Evolutionary conservation across 2,888 invertebrate genomes (phyloP).

Genomic region (Drosophila fulvimacula): DNA sequence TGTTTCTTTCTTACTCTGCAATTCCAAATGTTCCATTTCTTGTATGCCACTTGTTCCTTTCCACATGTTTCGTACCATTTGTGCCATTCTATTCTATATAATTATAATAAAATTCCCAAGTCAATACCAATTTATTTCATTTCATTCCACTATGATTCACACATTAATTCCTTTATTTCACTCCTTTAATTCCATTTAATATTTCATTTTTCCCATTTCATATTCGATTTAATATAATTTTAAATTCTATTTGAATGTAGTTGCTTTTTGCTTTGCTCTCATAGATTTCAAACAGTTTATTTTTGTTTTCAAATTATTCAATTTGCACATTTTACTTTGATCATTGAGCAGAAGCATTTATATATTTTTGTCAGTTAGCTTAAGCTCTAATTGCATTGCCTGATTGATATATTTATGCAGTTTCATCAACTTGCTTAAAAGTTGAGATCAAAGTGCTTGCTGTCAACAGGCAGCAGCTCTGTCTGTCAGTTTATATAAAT

Average conservation of each 20-base stretch:
- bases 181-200: background rate
- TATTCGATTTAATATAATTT: background rate
- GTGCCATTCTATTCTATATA: too few relatives aligned
- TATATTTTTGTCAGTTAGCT: background rate
- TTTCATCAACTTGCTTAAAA: background rate
- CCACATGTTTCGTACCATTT: too few relatives aligned
- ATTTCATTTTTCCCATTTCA: background rate
- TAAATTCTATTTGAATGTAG: background rate
- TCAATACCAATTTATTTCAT: background rate
- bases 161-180: background rate
- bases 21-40: too few relatives aligned
- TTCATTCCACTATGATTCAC: background rate
- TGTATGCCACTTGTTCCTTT: too few relatives aligned
- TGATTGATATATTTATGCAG: conserved; percentile 2
- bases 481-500: background rate
- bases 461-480: too few relatives aligned
- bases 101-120: too few relatives aligned
- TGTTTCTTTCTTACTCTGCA: too few relatives aligned
- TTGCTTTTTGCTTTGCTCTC: background rate
- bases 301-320: background rate
- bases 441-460: background rate
- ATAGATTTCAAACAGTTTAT: background rate
- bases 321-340: conserved; percentile 1
- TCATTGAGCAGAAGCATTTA: background rate
- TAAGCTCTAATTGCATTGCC: background rate